Conservation (phyloP, 2,797 vertebrate species). For the Acipenser oxyrinchus region DNA sequence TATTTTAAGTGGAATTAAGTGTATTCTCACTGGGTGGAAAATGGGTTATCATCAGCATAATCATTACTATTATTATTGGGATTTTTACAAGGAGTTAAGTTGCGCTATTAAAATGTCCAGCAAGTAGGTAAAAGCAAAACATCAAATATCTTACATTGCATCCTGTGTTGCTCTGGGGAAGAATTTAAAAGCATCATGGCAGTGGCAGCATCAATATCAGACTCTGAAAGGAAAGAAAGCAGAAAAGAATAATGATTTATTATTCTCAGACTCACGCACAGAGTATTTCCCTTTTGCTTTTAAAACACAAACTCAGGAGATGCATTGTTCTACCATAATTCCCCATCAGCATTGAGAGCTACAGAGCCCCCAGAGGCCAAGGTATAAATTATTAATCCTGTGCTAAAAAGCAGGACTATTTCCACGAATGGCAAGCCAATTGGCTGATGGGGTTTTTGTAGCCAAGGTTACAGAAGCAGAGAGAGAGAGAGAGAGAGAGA, state of each 20-base stretch:
- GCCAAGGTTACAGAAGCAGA: slow-evolving; percentile 65
- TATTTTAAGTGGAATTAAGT: too few relatives aligned
- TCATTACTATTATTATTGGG: too few relatives aligned
- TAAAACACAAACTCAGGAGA: neutral
- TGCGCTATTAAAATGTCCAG: too few relatives aligned
- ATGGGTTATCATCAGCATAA: too few relatives aligned
- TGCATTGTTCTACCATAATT: neutral
- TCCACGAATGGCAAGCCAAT: slow-evolving; percentile 26
- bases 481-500: neutral
- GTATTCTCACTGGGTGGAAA: too few relatives aligned
- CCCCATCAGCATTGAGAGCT: neutral
- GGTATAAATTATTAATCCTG: slow-evolving; percentile 69
- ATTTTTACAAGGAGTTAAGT: too few relatives aligned
- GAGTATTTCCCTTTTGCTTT: neutral
- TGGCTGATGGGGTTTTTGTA: slow-evolving; percentile 52
- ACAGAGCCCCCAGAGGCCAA: slow-evolving; percentile 23
- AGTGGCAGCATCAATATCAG: slow-evolving; percentile 98
- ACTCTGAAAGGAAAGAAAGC: slow-evolving; percentile 76
- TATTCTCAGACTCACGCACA: slow-evolving; percentile 18
- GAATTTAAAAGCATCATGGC: slow-evolving; percentile 99
- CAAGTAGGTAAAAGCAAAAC: too few relatives aligned
- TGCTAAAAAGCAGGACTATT: slow-evolving; percentile 49
- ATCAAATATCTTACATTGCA: slow-evolving; percentile 79
- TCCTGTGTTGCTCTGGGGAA: slow-evolving; percentile 89
- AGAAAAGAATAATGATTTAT: neutral